phyloP scores from a whole-genome alignment of 2,888 invertebrate genomes.

The Hypolimnas misippus region DNA sequence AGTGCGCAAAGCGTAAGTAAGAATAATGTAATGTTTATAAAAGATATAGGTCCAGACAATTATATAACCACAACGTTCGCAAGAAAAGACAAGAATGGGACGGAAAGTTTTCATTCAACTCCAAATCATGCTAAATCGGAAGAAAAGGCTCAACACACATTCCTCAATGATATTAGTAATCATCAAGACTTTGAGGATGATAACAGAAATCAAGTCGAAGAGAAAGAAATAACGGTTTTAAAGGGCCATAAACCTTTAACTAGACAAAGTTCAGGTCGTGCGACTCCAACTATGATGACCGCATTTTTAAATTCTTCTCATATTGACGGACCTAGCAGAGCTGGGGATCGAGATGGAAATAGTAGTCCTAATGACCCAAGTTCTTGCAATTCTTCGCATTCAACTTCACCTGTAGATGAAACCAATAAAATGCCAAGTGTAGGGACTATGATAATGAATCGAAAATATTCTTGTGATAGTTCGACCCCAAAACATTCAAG shows the following conservation, averaged over 20 bases:
- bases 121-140: conserved; percentile 75
- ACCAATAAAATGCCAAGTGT: conserved; percentile 62
- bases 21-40: conserved; percentile 84
- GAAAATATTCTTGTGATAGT: conserved; percentile 74
- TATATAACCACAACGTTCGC: conserved; percentile 87
- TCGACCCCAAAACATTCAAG: conserved; percentile 77
- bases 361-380: conserved; percentile 69
- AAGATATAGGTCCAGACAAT: conserved; percentile 89
- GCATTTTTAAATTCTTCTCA: conserved; percentile 78
- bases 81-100: conserved; percentile 70
- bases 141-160: conserved; percentile 77
- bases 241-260: conserved; percentile 88
- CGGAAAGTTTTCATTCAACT: conserved; percentile 65
- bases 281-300: conserved; percentile 78
- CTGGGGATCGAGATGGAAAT: conserved; percentile 52
- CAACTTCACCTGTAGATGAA: conserved; percentile 73
- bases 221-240: conserved; percentile 75
- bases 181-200: conserved; percentile 80
- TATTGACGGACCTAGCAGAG: conserved; percentile 61
- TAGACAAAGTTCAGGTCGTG: conserved; percentile 86
- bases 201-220: conserved; percentile 78
- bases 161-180: conserved; percentile 77
- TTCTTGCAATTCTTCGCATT: conserved; percentile 75
- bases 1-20: conserved; percentile 72
- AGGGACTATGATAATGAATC: conserved; percentile 74